Evolutionary conservation across 2,797 vertebrate species (phyloP).

Genomic region (Podarcis siculus): DNA sequence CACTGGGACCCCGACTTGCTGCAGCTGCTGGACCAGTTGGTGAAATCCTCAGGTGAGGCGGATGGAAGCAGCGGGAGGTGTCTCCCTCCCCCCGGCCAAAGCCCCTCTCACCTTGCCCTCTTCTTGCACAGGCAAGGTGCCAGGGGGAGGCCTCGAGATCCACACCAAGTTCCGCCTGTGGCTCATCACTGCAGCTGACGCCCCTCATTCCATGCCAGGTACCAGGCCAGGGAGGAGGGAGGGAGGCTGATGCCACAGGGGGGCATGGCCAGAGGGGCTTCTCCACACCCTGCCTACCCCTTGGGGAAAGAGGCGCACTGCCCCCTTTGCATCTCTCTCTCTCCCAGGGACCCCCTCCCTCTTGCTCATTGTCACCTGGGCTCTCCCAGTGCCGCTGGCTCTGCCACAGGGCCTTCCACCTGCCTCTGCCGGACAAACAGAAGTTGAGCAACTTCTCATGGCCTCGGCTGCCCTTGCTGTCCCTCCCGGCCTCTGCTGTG

Average conservation of each 20-base stretch:
- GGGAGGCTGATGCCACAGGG: too few species aligned
- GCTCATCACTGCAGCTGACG: slow-evolving; percentile 78
- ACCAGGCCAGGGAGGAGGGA: too few species aligned
- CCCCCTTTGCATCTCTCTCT: too few species aligned
- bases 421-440: too few species aligned
- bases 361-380: too few species aligned
- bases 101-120: background rate
- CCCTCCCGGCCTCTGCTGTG: too few species aligned
- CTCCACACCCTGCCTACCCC: background rate
- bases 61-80: background rate
- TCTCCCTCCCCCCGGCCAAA: background rate
- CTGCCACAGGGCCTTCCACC: too few species aligned
- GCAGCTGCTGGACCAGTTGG: slow-evolving; percentile 60
- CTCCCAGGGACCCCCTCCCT: too few species aligned
- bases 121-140: background rate
- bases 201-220: slow-evolving; percentile 82
- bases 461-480: background rate
- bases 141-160: background rate
- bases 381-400: too few species aligned
- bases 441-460: too few species aligned
- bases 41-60: slow-evolving; percentile 65
- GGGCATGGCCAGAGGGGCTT: background rate
- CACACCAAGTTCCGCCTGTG: slow-evolving; percentile 83
- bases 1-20: slow-evolving; percentile 79
- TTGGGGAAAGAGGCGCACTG: background rate